A percentile compares a stretch with the other conserved stretches of the same genome.
Evolutionary conservation across 2,113 vertebrate species (phyloP).

Genomic region (Pontoporia blainvillei): DNA sequence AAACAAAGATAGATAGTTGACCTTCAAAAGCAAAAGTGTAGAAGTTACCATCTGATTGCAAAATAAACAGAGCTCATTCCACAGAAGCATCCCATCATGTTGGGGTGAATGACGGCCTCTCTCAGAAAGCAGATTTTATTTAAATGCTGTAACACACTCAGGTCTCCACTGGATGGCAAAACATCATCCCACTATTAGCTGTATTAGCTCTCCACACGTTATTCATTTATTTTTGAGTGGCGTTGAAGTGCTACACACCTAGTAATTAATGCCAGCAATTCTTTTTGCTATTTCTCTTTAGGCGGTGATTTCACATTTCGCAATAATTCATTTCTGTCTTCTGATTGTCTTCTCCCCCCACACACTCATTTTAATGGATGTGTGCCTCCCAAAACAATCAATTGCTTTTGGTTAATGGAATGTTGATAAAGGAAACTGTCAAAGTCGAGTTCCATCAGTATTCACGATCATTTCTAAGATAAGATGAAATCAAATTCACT

Average conservation of each 20-base stretch:
- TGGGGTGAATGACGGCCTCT: neutral
- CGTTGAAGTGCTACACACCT: too few species aligned
- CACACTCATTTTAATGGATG: too few species aligned
- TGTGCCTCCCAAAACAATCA: neutral
- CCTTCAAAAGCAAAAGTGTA: neutral
- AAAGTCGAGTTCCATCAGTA: neutral
- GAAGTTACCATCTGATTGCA: rapidly evolving
- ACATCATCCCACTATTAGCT: rapidly evolving
- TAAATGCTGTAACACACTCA: neutral
- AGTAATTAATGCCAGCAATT: neutral
- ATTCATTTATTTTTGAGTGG: neutral
- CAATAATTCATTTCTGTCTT: neutral
- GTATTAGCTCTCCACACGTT: neutral
- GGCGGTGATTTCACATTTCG: too few species aligned
- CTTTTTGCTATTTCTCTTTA: neutral
- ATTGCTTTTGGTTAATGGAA: neutral
- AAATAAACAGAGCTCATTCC: rapidly evolving
- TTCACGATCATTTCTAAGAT: neutral
- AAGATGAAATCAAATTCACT: neutral
- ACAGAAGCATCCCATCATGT: too few species aligned
- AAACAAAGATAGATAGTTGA: neutral
- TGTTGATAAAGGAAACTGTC: neutral
- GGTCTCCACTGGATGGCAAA: too few species aligned
- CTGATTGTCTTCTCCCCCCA: rapidly evolving
- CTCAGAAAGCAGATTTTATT: neutral